Base-by-base conservation (phyloP, 2,888 invertebrate genomes). In the Sesamia inferens region DNA sequence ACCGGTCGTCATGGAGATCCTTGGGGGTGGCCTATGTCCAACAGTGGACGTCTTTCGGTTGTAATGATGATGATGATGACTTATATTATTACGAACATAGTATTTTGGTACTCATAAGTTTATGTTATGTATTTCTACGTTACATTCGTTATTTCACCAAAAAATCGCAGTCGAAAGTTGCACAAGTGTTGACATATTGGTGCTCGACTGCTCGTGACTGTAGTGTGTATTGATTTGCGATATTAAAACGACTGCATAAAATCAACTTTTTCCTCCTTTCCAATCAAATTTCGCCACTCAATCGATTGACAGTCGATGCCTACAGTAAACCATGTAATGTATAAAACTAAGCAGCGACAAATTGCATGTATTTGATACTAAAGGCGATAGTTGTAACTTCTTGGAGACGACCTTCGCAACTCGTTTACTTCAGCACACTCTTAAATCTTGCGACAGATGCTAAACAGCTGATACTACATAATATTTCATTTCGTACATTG, bases 361-460 rank as follows among this genome's bases (percentile, higher is more conserved):
- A 67, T 78, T 61, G 24, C 64, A 67, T 74, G 22, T 42, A 58
- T 59, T 61, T 58, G 66, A 44, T 78, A 76, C 54, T 62, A 59
- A 63, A 75, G 59, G 67, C 68, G 63, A 79, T 82, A 75, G 67
- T 71, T 67, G 65, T 58, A 76, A 71, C 51, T 65, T 79, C 62
- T 82, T 67, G 79, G 75, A 71, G 79, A 68, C 59, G 82, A 79
- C 81, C 81, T 81, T 79, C 79, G 57, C 67, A 82, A 81, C 81
- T 75, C 64, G 81, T 81, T 81, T 81, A 75, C 79, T 71, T 75
- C 67, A 71, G 66, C 66, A 69, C 22, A 71, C 69, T 82, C 71
- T 81, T 74, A 82, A 81, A 81, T 81, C 82, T 81, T 81, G 71
- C 82, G 69, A 81, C 81, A 81, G 75, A 79, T 81, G 81, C 71